These are phyloP conservation scores for Lasioglossum vierecki DNA, from an alignment of 2,888 invertebrate genomes.

Conservation along the genomic window DNA sequence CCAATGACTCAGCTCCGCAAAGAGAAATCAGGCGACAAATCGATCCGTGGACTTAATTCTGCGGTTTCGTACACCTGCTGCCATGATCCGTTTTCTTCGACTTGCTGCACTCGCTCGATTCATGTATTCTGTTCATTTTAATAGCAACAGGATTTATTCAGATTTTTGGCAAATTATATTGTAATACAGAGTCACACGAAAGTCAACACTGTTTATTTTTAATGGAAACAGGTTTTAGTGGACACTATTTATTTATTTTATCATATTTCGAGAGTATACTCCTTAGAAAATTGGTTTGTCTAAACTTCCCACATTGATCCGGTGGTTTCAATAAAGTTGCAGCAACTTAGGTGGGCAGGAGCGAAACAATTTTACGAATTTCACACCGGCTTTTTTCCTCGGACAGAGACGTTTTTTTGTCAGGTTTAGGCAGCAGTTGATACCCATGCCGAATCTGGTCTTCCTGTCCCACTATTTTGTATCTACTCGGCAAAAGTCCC, in stretches of 20 bases:
- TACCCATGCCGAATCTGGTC: conserved; percentile 74
- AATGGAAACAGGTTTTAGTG: not conserved
- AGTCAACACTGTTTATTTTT: too few relatives aligned
- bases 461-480: conserved; percentile 65
- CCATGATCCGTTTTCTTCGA: conserved; percentile 30
- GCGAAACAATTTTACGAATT: conserved; percentile 67
- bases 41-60: conserved; percentile 61
- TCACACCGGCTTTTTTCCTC: conserved; percentile 63
- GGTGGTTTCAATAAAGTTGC: conserved; percentile 18
- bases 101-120: not conserved
- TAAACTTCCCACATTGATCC: not conserved
- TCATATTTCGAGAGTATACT: too few relatives aligned
- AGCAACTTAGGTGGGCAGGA: conserved; percentile 46
- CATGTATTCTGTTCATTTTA: not conserved
- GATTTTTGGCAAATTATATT: too few relatives aligned
- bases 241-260: not conserved
- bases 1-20: conserved; percentile 69
- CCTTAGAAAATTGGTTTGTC: too few relatives aligned
- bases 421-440: conserved; percentile 70
- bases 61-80: conserved; percentile 45
- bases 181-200: too few relatives aligned
- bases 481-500: conserved; percentile 42
- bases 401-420: conserved; percentile 37
- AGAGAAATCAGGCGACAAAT: conserved; percentile 72
- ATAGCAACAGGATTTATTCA: not conserved